Evolutionary conservation across 1,140 invertebrate species (phyloP), one percentile per base, ranked within the genome.

Genomic region (Drosophila sechellia): DNA sequence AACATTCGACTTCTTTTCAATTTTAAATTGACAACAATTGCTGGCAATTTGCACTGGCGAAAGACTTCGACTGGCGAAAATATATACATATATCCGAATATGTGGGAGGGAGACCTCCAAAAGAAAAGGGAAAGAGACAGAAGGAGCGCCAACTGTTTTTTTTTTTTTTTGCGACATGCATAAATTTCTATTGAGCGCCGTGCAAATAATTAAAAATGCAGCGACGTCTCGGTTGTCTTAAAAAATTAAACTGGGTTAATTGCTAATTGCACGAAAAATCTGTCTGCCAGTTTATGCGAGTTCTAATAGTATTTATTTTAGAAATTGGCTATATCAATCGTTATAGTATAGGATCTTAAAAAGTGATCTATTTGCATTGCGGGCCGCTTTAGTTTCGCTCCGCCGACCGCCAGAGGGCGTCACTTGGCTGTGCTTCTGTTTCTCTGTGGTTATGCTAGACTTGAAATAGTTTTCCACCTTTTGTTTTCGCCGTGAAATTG

Each of bases 21-120:
- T 87, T 84, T 84, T 89, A 77, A 87, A 87, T 87, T 87, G 84
- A 89, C 79, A 77, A 87, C 84, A 87, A 87, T 87, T 87, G 84
- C 72, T 43, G 60, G 52, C 84, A 87, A 87, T 87, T 87, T 77
- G 72, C 79, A 77, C 63, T 60, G 35, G 34, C 48, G 15, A 40
- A 39, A 25, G 63, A 45, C 49, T 55, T 69, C 22, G 48, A 46
- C 61, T 54, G 63, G 63, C 59, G n/a, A 65, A 65, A 68, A 27
- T 15, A 5, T 58, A 34, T 15, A 5, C 42, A 34, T 22, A 22
- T 50, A 50, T 27, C 45, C 63, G 4, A 63, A 25, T n/a, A 66
- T 63, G 45, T 60, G 59, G 27, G 37, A 52, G 60, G 10, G 43
- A 50, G 58, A 40, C 15, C 13, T 1, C 25, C 6, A 3, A 46